Evolutionary conservation across 2,888 invertebrate species (phyloP), one percentile per base, ranked within the genome.

Genomic region (Polymixis flavicincta): DNA sequence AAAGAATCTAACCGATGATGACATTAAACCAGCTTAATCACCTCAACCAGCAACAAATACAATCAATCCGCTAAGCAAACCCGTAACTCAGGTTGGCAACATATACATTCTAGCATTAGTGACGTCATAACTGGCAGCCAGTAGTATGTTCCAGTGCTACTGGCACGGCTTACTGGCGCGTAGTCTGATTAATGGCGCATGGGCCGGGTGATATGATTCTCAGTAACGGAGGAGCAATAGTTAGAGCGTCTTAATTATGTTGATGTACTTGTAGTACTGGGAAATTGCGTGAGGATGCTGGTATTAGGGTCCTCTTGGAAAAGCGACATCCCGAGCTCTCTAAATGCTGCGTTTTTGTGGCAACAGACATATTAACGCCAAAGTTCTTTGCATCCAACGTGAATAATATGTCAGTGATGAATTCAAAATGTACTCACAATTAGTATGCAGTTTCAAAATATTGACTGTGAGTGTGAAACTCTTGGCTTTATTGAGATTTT

Each of bases 131-230:
- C 75, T 74, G 66, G 75, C 72, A 74, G 65, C n/a, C 61, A 77
- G 76, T 73, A n/a, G 55, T 22, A 68, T 32, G 67, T 66, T 42
- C 66, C 60, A 52, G 37, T 66, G 63, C 52, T 69, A 65, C 71
- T 57, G 37, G 73, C 69, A 22, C 37, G 64, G 72, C 67, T 76
- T 77, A 83, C 64, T 70, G 60, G 72, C 63, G 66, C 68, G 69
- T 65, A 68, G 70, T 59, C 81, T 87, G 76, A 85, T 85, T 87
- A 85, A 86, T 85, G 75, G 70, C 48, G 77, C 74, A 22, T 83
- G 83, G 60, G 22, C 64, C 57, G 59, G 19, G 60, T 78, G 84
- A 85, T 85, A 86, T 70, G 71, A 74, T 70, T 50, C 84, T 68
- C 55, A n/a, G 83, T 67, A 59, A 61, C 65, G 85, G 48, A 81